Base-by-base conservation (phyloP, 2,113 vertebrate genomes). In the Muscicapa adusta region DNA sequence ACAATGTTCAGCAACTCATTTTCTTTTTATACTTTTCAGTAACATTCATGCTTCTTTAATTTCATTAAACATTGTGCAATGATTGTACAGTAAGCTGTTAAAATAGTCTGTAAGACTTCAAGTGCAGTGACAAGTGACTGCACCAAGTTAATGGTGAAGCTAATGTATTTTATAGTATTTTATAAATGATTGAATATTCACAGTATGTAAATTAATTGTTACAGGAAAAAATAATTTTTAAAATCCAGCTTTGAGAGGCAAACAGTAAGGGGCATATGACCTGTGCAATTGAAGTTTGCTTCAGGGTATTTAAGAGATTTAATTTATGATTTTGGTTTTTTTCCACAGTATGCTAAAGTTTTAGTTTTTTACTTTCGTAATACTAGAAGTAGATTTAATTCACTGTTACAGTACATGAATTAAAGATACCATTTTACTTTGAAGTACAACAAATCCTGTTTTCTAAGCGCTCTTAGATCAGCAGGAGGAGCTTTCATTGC, bases 341-440 rank as follows among this genome's bases (percentile, higher is more conserved):
- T 81, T 33, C 88, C 25, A 42, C 73, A 95, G 53, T 54, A 26
- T 87, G 63, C 89, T 86, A 24, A 92, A 84, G 62, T 91, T 97
- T 93, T 68, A 42, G 18, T 95, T 96, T 96, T 97, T 67, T 86
- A 26, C 51, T 92, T 95, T 90, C 95, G 78, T 95, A 92, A 84
- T 93, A 81, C 23, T 57, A 67, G 51, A 62, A 50, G 43, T 86
- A 66, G 86, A 65, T 93, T 97, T 83, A 88, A 80, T 95, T 95
- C 91, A 26, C 89, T 95, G 88, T 95, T 95, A 89, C 57, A 63
- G 36, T 89, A 53, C 80, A 91, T 96, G 93, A 96, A 96, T 97
- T 97, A 96, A 96, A 96, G 96, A 97, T 94, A 96, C 95, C 77
- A 97, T 97, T 98, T 93, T 95, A 89, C 90, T 98, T 95, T 96